Evolutionary conservation across 2,888 invertebrate genomes (phyloP).

Genomic region (Leptopterna dolabrata): DNA sequence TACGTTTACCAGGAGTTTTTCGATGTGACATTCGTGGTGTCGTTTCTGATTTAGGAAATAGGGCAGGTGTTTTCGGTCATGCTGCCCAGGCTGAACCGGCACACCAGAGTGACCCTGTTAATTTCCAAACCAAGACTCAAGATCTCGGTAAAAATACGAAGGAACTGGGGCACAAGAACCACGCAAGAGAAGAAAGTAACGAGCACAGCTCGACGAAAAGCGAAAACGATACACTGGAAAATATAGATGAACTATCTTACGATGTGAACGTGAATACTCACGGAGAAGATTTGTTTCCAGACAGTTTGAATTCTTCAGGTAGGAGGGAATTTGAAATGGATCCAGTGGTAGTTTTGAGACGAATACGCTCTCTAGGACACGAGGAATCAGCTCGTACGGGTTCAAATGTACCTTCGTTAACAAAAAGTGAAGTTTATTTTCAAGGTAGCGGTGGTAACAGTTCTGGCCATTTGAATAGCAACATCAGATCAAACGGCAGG

Average conservation of each 20-base stretch:
- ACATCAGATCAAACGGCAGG: neutral
- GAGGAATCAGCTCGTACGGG: neutral
- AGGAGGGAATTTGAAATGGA: neutral
- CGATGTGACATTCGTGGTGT: neutral
- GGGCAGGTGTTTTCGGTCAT: neutral
- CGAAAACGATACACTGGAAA: neutral
- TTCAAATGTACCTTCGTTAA: neutral
- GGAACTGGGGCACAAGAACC: neutral
- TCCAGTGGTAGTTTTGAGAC: neutral
- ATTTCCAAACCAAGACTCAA: neutral
- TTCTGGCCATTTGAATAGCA: neutral
- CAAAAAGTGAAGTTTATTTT: neutral
- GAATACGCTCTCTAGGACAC: neutral
- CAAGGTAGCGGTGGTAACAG: neutral
- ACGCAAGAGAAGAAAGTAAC: neutral
- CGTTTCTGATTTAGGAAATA: too few relatives aligned
- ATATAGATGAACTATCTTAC: neutral
- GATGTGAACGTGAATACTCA: neutral
- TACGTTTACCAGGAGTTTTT: neutral
- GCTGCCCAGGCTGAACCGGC: neutral
- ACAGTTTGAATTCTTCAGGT: neutral
- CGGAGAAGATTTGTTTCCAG: neutral
- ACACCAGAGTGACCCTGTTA: neutral
- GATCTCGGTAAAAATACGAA: neutral
- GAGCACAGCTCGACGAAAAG: neutral